Percentiles rank a stretch among this genome's conserved stretches.
Evolutionary conservation across 2,113 vertebrate genomes (phyloP).

Genomic region (Cheilinus undulatus): DNA sequence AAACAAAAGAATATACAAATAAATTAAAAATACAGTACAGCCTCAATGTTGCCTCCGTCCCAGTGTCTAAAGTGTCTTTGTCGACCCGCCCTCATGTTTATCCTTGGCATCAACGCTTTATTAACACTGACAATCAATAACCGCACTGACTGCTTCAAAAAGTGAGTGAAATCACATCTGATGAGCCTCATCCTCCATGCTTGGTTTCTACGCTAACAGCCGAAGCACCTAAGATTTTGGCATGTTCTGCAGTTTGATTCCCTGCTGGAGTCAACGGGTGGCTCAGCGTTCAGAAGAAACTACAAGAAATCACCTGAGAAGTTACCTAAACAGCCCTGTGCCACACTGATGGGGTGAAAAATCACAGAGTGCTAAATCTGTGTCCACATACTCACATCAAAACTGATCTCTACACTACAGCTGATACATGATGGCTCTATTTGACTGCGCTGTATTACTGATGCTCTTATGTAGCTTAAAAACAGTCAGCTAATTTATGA

Average conservation of each 20-base stretch:
- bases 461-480: too few relatives aligned
- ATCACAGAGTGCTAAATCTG: slow-evolving; percentile 29
- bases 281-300: slow-evolving; percentile 49
- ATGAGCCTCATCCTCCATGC: not conserved
- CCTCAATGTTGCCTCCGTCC: slow-evolving; percentile 52
- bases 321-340: slow-evolving; percentile 33
- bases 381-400: slow-evolving; percentile 27
- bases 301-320: slow-evolving; percentile 78
- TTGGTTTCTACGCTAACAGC: slow-evolving; percentile 45
- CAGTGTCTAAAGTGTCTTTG: slow-evolving; percentile 58
- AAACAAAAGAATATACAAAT: not conserved
- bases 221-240: slow-evolving; percentile 78
- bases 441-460: too few relatives aligned
- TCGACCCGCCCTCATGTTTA: not conserved
- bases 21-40: slow-evolving; percentile 41
- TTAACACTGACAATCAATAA: slow-evolving; percentile 54
- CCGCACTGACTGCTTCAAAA: not conserved
- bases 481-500: too few relatives aligned
- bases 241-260: slow-evolving; percentile 67
- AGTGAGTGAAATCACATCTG: too few relatives aligned
- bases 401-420: not conserved
- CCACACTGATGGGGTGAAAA: not conserved
- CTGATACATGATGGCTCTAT: too few relatives aligned
- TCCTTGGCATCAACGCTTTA: slow-evolving; percentile 65
- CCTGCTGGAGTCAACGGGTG: slow-evolving; percentile 30